A percentile compares a stretch with the other conserved stretches of the same genome.
Evolutionary conservation across 2,888 invertebrate genomes (phyloP).

Genomic region (Agriopis aurantiaria): DNA sequence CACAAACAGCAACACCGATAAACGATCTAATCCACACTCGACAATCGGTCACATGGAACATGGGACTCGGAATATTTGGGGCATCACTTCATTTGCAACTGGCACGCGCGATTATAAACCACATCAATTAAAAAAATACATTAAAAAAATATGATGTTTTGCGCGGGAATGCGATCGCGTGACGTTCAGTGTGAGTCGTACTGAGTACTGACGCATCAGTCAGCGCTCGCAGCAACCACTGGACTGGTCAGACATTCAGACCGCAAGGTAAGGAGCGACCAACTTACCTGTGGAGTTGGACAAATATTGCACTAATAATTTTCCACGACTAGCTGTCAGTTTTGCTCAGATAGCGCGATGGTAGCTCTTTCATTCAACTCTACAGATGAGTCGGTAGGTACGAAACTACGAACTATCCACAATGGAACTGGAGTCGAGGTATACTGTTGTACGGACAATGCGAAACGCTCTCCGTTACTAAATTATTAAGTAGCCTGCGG

Average conservation of each 20-base stretch:
- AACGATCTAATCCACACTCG: constrained; percentile 51
- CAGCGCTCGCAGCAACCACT: constrained; percentile 57
- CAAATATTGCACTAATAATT: constrained; percentile 1
- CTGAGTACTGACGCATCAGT: constrained; percentile 77
- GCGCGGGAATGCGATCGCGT: constrained; percentile 55
- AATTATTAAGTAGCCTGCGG: constrained; percentile 70
- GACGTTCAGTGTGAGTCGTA: constrained; percentile 65
- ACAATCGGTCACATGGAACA: constrained; percentile 58
- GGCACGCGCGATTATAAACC: constrained; percentile 46
- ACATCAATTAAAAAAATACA: constrained; percentile 49
- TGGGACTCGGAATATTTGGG: constrained; percentile 48
- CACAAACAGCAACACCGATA: constrained; percentile 63
- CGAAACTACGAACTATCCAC: constrained; percentile 73
- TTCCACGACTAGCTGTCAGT: neutral
- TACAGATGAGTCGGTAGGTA: neutral
- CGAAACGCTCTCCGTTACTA: constrained; percentile 71
- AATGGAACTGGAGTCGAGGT: constrained; percentile 45
- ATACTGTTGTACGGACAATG: constrained; percentile 53
- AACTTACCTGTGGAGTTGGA: neutral
- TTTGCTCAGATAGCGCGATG: neutral
- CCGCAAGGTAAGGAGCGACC: constrained; percentile 18
- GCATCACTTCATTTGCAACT: constrained; percentile 54
- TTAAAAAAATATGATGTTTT: constrained; percentile 48
- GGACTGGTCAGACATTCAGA: constrained; percentile 56
- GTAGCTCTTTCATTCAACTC: neutral